Evolutionary conservation across 2,113 vertebrate genomes (phyloP).

Genomic region (Dryoscopus gambensis): DNA sequence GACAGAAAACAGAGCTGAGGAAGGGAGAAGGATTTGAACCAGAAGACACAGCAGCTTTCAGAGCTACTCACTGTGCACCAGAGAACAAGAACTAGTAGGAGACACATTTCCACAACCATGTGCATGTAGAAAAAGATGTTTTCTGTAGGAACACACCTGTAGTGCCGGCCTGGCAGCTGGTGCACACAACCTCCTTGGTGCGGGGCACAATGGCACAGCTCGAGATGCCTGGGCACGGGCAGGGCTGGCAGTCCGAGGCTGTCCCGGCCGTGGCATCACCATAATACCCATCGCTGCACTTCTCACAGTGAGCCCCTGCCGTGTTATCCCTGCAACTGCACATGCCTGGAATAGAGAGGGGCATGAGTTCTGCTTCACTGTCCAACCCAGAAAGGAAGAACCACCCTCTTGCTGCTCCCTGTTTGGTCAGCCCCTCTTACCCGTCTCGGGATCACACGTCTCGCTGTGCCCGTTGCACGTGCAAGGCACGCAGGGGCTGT

Average conservation of each 20-base stretch:
- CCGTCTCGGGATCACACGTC: slow-evolving; percentile 81
- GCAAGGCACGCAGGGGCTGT: slow-evolving; percentile 89
- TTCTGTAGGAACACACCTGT: slow-evolving; percentile 75
- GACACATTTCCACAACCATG: neutral
- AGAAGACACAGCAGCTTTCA: neutral
- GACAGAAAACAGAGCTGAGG: neutral
- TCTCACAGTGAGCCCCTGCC: slow-evolving; percentile 87
- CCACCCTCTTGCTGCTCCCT: neutral
- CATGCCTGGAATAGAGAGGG: slow-evolving; percentile 65
- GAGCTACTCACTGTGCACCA: neutral
- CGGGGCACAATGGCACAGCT: slow-evolving; percentile 87
- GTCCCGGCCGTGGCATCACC: slow-evolving; percentile 85
- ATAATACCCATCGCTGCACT: slow-evolving; percentile 88
- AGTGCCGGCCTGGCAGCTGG: slow-evolving; percentile 90
- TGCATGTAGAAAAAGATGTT: neutral
- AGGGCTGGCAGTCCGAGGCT: slow-evolving; percentile 80
- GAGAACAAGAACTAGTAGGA: neutral
- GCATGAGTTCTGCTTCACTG: fast-evolving
- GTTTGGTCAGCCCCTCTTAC: slow-evolving; percentile 57
- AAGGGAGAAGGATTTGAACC: neutral
- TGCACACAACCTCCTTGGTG: slow-evolving; percentile 92
- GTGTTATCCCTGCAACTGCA: slow-evolving; percentile 91
- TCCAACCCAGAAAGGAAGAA: too few relatives aligned
- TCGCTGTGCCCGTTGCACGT: slow-evolving; percentile 91
- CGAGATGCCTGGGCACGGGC: slow-evolving; percentile 85